Evolutionary conservation across 1,140 invertebrate genomes (phyloP).

Genomic region (Ridgeia piscesae): DNA sequence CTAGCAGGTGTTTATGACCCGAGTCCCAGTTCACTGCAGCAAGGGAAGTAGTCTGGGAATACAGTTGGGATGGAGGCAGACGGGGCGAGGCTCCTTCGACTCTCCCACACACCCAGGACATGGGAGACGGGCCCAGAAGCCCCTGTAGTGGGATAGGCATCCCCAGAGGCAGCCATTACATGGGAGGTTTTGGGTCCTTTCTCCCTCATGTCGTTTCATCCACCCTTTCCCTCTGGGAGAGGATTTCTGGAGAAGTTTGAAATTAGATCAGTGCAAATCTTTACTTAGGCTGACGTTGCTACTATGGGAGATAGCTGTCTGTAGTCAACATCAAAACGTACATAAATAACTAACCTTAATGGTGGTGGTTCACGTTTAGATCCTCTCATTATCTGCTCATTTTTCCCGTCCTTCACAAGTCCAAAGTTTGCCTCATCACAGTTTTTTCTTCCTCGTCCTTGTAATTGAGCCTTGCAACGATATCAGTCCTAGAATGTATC

Average conservation of each 20-base stretch:
- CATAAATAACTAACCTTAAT: background rate
- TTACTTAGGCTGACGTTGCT: background rate
- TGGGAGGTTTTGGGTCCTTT: background rate
- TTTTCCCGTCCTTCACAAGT: background rate
- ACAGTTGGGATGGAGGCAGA: background rate
- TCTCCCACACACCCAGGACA: background rate
- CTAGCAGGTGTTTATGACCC: background rate
- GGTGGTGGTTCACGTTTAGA: too few relatives aligned
- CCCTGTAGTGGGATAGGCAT: background rate
- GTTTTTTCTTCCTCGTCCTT: too few relatives aligned
- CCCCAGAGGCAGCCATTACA: background rate
- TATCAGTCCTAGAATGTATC: too few relatives aligned
- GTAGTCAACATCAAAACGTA: background rate
- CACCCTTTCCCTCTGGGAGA: background rate
- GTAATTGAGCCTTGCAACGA: too few relatives aligned
- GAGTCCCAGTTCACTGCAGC: background rate
- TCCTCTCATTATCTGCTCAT: background rate
- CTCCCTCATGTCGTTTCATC: background rate
- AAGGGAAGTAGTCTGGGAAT: background rate
- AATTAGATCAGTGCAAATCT: background rate
- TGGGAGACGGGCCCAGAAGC: background rate
- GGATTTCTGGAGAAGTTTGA: background rate
- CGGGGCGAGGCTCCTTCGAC: background rate
- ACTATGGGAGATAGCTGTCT: background rate
- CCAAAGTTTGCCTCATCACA: background rate